phyloP scores from a whole-genome alignment of 2,797 vertebrate genomes.

The Hozukius guyotensis region DNA sequence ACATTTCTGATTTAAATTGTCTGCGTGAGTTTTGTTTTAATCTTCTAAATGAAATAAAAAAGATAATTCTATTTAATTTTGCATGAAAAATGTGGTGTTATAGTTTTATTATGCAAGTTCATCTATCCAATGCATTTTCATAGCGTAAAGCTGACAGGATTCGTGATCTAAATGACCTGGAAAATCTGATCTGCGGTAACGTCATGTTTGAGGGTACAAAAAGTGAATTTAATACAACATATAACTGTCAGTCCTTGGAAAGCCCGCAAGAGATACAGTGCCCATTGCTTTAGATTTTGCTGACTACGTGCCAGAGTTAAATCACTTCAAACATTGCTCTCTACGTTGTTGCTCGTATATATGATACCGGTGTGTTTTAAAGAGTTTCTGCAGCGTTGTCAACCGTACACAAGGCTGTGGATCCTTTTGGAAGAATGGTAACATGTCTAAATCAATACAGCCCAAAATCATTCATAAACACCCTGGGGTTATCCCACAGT shows the following conservation, averaged over 20 bases:
- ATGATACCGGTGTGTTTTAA: neutral
- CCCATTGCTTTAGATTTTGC: constrained; percentile 45
- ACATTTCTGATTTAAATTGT: neutral
- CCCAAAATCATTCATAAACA: neutral
- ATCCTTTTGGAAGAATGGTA: constrained; percentile 12
- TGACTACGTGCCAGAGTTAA: constrained; percentile 50
- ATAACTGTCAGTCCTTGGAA: constrained; percentile 40
- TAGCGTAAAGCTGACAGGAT: neutral
- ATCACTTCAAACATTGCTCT: constrained; percentile 40
- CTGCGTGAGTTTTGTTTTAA: neutral
- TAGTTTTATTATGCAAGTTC: neutral
- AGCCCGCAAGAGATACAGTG: constrained; percentile 26
- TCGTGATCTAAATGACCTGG: neutral
- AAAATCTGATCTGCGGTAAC: constrained; percentile 6
- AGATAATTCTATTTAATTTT: neutral
- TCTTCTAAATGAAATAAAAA: neutral
- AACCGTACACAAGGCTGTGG: constrained; percentile 7
- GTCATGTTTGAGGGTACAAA: constrained; percentile 25
- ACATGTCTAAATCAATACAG: constrained; percentile 7
- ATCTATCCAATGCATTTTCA: neutral
- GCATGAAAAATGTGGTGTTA: neutral
- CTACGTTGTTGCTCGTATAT: constrained; percentile 5
- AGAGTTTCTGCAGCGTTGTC: constrained; percentile 21
- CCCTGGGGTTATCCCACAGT: neutral
- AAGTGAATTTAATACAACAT: constrained; percentile 41